Evolutionary conservation across 1,140 invertebrate genomes (phyloP), one percentile per base, ranked within the genome.

Genomic region (Ceratitis capitata): DNA sequence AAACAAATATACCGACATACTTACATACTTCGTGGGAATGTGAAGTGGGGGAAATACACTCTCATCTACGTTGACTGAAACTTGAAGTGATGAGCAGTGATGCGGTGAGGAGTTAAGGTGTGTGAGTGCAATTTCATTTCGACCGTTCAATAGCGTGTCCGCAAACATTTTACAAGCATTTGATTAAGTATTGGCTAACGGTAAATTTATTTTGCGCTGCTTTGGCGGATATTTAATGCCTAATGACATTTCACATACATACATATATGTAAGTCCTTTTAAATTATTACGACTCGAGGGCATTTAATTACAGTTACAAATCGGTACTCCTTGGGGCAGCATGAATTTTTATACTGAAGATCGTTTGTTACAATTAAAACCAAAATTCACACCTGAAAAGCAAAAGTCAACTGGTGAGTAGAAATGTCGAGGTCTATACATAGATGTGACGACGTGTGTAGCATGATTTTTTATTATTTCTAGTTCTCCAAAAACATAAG

Each of bases 151-250:
- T 86, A n/a, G 58, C 86, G 61, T 85, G 86, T 39, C 84, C 29
- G 42, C 26, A 32, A 61, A 49, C 47, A 83, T 85, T 85, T 86
- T 58, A 23, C 42, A 82, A 35, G 16, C 32, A 53, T 19, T 49
- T 85, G 61, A 47, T 78, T 78, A 45, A 12, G n/a, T 85, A 74
- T 85, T 69, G 74, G 69, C 45, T 29, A 42, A 51, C 49, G 64
- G 83, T 86, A 83, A 86, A 86, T 64, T 85, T 53, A 58, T 82
- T 86, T 84, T 82, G 47, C 19, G 53, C 74, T 86, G n/a, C n/a
- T 84, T 84, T 74, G n/a, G 19, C 45, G 6, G 26, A 32, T 83
- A 51, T 83, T 29, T 4, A 84, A 84, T 61, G 53, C 39, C 83
- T 53, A 23, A 49, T 10, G 45, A 29, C 7, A 84, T 3, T 35